phyloP scores from a whole-genome alignment of 2,113 vertebrate genomes.

The Leucopsar rothschildi region DNA sequence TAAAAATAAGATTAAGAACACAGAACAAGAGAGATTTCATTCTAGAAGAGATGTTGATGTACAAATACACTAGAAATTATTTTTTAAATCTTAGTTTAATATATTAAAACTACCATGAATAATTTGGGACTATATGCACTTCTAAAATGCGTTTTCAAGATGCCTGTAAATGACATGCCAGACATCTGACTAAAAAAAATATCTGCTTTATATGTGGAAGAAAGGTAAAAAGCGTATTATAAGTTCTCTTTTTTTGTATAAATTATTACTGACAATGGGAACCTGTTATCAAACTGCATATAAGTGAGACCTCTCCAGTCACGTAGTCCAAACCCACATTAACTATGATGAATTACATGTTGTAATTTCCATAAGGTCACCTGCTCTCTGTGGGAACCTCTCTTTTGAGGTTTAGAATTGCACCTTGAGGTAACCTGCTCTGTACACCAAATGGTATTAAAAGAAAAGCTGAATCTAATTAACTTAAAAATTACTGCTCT shows the following conservation, averaged over 20 bases:
- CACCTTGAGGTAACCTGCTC: constrained; percentile 8
- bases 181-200: background rate
- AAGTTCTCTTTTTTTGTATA: background rate
- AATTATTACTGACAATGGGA: constrained; percentile 8
- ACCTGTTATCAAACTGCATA: background rate
- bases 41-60: background rate
- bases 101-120: background rate
- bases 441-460: background rate
- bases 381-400: background rate
- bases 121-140: background rate
- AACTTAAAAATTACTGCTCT: background rate
- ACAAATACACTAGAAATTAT: background rate
- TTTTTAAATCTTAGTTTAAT: background rate
- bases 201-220: background rate
- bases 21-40: background rate
- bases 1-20: background rate
- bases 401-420: background rate
- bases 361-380: constrained; percentile 31
- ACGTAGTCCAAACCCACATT: background rate
- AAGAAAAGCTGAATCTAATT: constrained; percentile 40
- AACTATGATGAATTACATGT: background rate
- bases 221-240: background rate
- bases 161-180: background rate
- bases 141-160: background rate
- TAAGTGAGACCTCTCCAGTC: constrained; percentile 7